Evolutionary conservation across 1,140 invertebrate genomes (phyloP).

Genomic region (Apis cerana): DNA sequence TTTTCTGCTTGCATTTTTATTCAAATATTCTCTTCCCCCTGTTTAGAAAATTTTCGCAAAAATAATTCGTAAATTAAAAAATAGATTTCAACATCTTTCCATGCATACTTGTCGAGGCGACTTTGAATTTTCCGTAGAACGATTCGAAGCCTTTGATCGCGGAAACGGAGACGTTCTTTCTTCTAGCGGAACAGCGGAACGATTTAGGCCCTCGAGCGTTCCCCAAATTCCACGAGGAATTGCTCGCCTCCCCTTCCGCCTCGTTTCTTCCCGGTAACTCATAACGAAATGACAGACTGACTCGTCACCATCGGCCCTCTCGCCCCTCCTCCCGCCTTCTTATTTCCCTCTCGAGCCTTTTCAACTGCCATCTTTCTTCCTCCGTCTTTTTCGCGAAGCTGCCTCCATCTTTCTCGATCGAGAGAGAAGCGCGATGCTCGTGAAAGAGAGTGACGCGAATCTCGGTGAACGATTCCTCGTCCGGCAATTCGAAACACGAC

Average conservation of each 20-base stretch:
- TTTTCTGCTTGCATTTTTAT: no score
- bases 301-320: slow-evolving; percentile 28
- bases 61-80: no score
- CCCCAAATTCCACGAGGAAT: slow-evolving; percentile 51
- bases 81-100: no score
- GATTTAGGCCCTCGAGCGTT: slow-evolving; percentile 48
- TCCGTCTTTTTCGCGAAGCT: no score
- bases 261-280: slow-evolving; percentile 50
- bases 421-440: not conserved
- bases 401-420: not conserved
- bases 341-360: not conserved
- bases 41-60: no score
- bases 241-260: slow-evolving; percentile 42
- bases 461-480: no score
- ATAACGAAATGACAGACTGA: slow-evolving; percentile 52
- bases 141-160: slow-evolving; percentile 43
- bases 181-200: slow-evolving; percentile 31
- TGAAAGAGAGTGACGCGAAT: not conserved
- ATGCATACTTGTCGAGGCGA: not conserved
- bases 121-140: slow-evolving; percentile 24
- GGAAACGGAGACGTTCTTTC: slow-evolving; percentile 42
- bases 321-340: not conserved
- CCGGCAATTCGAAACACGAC: no score
- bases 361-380: not conserved
- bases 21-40: no score